A percentile compares a stretch with the other conserved stretches of the same genome.
These are phyloP conservation scores for Orthonychiurus folsomi DNA, from an alignment of 2,888 invertebrate species.

Conservation along the genomic window DNA sequence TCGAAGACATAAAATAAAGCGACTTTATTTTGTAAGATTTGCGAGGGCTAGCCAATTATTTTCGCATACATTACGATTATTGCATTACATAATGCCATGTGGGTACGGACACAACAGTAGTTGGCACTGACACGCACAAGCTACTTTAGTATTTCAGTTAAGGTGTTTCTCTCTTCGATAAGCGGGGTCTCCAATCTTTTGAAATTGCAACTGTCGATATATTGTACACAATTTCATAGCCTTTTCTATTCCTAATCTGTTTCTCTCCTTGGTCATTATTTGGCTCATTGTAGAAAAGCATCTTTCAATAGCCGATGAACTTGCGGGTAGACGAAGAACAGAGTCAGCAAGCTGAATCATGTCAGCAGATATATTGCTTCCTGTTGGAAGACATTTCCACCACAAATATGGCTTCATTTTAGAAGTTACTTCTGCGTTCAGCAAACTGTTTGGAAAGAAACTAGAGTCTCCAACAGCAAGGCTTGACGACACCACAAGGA, in stretches of 20 bases:
- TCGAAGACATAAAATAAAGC: no score
- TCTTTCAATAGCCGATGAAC: constrained; percentile 20
- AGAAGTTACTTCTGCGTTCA: not conserved
- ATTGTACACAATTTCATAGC: constrained; percentile 19
- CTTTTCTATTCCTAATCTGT: constrained; percentile 18
- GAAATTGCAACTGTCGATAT: not conserved
- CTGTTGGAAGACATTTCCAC: constrained; percentile 4
- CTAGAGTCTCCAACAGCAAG: not conserved
- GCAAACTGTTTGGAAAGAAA: not conserved
- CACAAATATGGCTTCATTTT: constrained; percentile 9
- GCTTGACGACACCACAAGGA: not conserved
- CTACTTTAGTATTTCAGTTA: no score
- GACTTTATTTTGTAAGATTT: no score
- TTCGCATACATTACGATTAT: no score
- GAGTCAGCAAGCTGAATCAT: not conserved
- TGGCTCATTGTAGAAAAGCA: constrained; percentile 20
- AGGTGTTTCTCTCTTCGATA: no score
- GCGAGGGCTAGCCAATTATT: no score
- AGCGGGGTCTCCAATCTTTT: no score
- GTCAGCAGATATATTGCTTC: no score
- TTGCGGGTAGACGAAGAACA: constrained; percentile 15
- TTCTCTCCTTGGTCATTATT: constrained; percentile 20
- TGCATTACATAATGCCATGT: no score
- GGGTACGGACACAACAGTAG: no score
- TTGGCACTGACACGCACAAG: no score